phyloP scores from a whole-genome alignment of 2,797 vertebrate species.

The Myotis pilosus region DNA sequence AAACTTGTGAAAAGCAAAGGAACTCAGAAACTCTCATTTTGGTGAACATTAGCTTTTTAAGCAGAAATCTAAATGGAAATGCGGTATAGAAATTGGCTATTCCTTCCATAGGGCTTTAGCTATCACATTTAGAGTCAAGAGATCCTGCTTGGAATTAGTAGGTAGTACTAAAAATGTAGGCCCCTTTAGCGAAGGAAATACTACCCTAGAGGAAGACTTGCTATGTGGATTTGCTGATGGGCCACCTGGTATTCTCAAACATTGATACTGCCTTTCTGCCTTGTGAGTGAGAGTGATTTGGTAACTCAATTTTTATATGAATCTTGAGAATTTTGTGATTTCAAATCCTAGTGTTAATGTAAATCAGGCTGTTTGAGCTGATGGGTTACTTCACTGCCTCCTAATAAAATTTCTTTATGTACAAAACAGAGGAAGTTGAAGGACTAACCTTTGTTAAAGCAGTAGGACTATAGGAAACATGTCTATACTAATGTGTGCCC shows the following conservation, averaged over 20 bases:
- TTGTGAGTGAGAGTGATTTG: slow-evolving; percentile 5
- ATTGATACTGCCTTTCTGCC: background rate
- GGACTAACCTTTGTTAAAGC: slow-evolving; percentile 15
- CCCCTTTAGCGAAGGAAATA: background rate
- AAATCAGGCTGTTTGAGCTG: background rate
- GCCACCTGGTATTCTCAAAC: background rate
- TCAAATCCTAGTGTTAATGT: background rate
- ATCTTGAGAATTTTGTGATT: slow-evolving; percentile 26
- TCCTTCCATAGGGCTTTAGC: background rate
- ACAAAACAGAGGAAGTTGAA: background rate
- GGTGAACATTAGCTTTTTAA: background rate
- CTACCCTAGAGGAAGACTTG: background rate
- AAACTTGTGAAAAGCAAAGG: slow-evolving; percentile 28
- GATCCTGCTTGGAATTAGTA: background rate
- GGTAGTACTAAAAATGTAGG: background rate
- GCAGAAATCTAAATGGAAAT: background rate
- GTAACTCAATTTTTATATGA: background rate
- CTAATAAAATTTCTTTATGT: slow-evolving; percentile 16
- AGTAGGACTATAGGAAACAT: background rate
- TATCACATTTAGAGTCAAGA: background rate
- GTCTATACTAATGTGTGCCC: background rate
- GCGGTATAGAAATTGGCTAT: background rate
- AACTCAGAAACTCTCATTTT: background rate
- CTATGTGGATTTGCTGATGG: background rate
- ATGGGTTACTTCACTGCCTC: background rate